Percentiles rank a stretch among this genome's conserved stretches.
phyloP scores from a whole-genome alignment of 2,888 invertebrate genomes.

The Stictocephala bisonia region DNA sequence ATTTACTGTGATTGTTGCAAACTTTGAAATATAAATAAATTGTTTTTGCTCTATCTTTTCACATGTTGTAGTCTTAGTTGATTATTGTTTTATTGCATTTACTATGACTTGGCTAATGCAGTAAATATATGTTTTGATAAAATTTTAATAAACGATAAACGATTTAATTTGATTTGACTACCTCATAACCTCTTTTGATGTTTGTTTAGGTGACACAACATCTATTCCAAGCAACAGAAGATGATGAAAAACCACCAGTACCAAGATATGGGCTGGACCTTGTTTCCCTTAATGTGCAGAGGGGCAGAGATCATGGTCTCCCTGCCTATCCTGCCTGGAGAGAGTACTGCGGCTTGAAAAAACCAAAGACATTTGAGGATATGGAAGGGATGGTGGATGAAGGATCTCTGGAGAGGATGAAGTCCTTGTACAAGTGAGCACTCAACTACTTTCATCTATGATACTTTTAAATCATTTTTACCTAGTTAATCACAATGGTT shows the following conservation, averaged over 20 bases:
- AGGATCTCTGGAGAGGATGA: slow-evolving; percentile 72
- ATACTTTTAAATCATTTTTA: too few relatives aligned
- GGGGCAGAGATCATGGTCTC: slow-evolving; percentile 89
- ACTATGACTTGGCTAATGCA: too few relatives aligned
- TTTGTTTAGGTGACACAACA: slow-evolving; percentile 73
- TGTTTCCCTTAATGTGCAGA: slow-evolving; percentile 88
- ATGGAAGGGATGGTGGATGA: slow-evolving; percentile 74
- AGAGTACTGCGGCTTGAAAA: slow-evolving; percentile 76
- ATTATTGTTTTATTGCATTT: too few relatives aligned
- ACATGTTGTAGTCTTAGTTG: too few relatives aligned
- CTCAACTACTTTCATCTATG: too few relatives aligned
- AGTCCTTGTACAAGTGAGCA: slow-evolving; percentile 72
- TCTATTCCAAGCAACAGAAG: slow-evolving; percentile 71
- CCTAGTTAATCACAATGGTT: too few relatives aligned
- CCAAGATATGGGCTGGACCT: slow-evolving; percentile 81
- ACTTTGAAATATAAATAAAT: too few relatives aligned
- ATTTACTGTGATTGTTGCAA: too few relatives aligned
- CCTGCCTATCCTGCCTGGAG: slow-evolving; percentile 83
- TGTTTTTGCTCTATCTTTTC: too few relatives aligned
- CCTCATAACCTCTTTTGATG: too few relatives aligned
- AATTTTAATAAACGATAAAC: too few relatives aligned
- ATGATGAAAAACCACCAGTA: slow-evolving; percentile 59
- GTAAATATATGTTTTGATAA: neutral
- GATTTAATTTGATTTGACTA: too few relatives aligned
- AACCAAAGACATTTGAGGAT: slow-evolving; percentile 73